Evolutionary conservation across 1,140 invertebrate genomes (phyloP), one percentile per base, ranked within the genome.

Genomic region (Drosophila virilis): DNA sequence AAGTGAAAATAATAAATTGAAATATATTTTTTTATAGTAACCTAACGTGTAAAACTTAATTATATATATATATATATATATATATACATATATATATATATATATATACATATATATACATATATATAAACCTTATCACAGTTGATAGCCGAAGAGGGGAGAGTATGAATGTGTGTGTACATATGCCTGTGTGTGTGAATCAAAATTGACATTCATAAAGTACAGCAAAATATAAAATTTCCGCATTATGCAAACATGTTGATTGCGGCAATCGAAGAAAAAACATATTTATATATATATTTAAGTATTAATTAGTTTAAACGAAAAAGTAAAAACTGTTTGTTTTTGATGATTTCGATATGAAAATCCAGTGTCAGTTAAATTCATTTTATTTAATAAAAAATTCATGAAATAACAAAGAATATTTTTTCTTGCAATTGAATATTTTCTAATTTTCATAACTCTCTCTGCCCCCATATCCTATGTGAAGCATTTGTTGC

Each of bases 241-340:
- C 48, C 61, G 64, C 52, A 57, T 59, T 59, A 59, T 46, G 46
- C 13, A 38, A 62, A 67, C 67, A 67, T 66, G 62, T 78, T 74
- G 60, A 85, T 64, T 75, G 74, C 74, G 75, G 71, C 78, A 78
- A 65, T 77, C 66, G 32, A 59, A 59, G 33, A 59, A 51, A 51
- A 78, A 38, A 12, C 4, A 38, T n/a, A 42, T 2, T n/a, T 37
- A 54, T 54, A 74, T 83, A 17, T 59, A 45, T 46, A 52, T 32
- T 74, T 88, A 83, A 77, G 65, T 81, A 82, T 74, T 82, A 78
- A 79, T 70, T 78, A 86, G 71, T 43, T 69, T 72, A 77, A 83
- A 64, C 38, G 50, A 40, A 57, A 57, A 32, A 5, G 22, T 8
- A 37, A 68, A 51, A 35, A 10, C 22, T 65, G 64, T 81, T 74